Base-by-base conservation (phyloP, 2,113 vertebrate species). In the Leptobrachium leishanense region DNA sequence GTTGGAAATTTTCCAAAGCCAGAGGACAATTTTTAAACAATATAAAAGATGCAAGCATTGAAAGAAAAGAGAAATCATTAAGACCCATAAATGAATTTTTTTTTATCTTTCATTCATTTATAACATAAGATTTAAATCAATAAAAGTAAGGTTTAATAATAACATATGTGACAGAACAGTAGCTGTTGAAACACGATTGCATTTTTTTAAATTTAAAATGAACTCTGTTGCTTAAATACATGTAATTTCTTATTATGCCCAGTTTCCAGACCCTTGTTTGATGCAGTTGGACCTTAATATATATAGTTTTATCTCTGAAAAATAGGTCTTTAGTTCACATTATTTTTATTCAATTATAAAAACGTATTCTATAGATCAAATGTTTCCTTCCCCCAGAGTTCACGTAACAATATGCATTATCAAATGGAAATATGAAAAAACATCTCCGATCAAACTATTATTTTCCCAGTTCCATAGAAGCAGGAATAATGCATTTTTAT, bases 1-100 rank as follows among this genome's bases (percentile, higher is more conserved):
- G 79, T 72, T 40, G 42, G 75, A 86, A 88, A 85, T 86, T 88
- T 86, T 79, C 85, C 83, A 79, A 82, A 90, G 82, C 82, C 75
- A 83, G 68, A 79, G 70, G 9, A 83, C 40, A 80, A 80, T 80
- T 80, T 71, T 50, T 12, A 80, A 80, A 80, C 78, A 80, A 80
- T 80, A 80, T 74, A 73, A 74, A 50, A 43, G 43, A 68, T 0
- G 1, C 76, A 39, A 41, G 57, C 73, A 71, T 8, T 67, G 82
- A 67, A 75, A 50, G 1, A 50, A 50, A 50, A 50, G 46, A 50
- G 8, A 43, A 71, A 67, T 40, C 20, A 46, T 68, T 54, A 46
- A 15, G 12, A 42, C 5, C 44, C 68, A 39, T 12, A 77, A 68
- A 67, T 42, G 40, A 59, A 59, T 12, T 59, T 12, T 8, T 59